Conservation (phyloP, 2,113 vertebrate species). For the Elephantulus edwardii region DNA sequence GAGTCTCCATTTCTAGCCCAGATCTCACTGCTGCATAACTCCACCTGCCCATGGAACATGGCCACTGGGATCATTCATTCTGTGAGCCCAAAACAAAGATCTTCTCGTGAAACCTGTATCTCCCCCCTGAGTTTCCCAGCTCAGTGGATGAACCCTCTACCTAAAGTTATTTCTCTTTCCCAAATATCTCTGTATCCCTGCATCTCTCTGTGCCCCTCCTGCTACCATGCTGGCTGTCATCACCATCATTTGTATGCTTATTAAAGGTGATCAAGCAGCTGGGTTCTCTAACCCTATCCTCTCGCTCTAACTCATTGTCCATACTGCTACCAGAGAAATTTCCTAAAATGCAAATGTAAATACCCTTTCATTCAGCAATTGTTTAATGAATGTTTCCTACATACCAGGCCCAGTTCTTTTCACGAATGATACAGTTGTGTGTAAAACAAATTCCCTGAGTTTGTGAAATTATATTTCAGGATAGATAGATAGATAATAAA, state of each 20-base stretch:
- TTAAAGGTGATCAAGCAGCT: too few relatives aligned
- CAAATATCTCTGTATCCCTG: not conserved
- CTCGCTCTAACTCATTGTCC: not conserved
- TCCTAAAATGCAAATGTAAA: not conserved
- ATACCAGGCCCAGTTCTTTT: not conserved
- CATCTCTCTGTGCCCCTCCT: not conserved
- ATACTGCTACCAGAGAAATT: not conserved
- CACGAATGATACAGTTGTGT: not conserved
- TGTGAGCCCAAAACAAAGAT: not conserved
- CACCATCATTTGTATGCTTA: not conserved
- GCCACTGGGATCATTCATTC: not conserved
- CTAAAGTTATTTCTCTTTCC: not conserved
- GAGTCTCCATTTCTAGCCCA: not conserved
- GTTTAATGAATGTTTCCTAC: not conserved
- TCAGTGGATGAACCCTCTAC: not conserved
- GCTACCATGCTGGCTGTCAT: too few relatives aligned
- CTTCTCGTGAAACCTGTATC: not conserved
- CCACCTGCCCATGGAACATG: not conserved
- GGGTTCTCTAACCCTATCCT: not conserved
- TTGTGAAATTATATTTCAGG: not conserved
- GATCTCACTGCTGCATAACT: not conserved
- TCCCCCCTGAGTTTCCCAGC: not conserved
- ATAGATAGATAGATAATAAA: not conserved
- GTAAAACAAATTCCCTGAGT: not conserved
- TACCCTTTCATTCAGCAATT: not conserved